These are phyloP conservation scores for Cuculus canorus DNA, from an alignment of 2,797 vertebrate species.

Conservation along the genomic window DNA sequence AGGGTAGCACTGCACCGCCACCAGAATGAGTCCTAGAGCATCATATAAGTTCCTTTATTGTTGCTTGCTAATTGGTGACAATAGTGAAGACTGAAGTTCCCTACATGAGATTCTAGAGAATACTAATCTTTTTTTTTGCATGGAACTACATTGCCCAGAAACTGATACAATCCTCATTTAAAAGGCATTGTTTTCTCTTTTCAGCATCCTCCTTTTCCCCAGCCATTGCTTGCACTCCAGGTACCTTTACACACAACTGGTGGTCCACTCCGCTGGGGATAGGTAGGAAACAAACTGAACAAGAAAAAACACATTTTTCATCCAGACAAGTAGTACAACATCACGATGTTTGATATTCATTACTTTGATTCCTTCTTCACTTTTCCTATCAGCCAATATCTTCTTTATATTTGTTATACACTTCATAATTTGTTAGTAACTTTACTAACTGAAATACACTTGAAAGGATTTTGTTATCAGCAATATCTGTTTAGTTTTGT, in stretches of 20 bases:
- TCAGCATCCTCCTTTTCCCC: not conserved
- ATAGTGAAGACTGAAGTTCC: not conserved
- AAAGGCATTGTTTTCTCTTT: not conserved
- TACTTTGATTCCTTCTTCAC: too few relatives aligned
- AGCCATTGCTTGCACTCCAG: not conserved
- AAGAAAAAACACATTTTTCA: too few relatives aligned
- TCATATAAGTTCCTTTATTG: not conserved
- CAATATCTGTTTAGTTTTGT: not conserved
- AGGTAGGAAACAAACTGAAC: not conserved
- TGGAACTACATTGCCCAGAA: not conserved
- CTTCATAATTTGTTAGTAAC: not conserved
- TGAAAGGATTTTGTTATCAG: not conserved
- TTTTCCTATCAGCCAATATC: too few relatives aligned
- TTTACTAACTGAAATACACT: not conserved
- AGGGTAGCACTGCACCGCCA: not conserved
- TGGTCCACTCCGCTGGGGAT: not conserved
- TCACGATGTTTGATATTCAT: too few relatives aligned
- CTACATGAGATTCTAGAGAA: not conserved
- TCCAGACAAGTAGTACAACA: too few relatives aligned
- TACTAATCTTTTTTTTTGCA: not conserved
- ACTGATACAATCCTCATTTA: not conserved
- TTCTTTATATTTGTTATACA: too few relatives aligned
- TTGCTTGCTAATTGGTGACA: not conserved
- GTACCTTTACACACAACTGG: not conserved
- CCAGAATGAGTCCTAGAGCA: not conserved